These are phyloP conservation scores for Falco rusticolus DNA, from an alignment of 2,797 vertebrate species.

Conservation along the genomic window DNA sequence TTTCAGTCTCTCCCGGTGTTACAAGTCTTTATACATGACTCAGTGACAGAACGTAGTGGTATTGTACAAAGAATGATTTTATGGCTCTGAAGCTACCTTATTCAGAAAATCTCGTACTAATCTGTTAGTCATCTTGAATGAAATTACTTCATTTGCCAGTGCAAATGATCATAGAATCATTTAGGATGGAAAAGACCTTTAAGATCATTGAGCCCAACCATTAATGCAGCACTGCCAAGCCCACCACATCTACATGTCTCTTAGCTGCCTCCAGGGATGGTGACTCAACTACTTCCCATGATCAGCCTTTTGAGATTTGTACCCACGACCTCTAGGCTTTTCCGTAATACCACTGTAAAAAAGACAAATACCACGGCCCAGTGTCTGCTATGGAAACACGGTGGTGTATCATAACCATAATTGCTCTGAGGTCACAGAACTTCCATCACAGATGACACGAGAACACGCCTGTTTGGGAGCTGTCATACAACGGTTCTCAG, in stretches of 20 bases:
- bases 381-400: constrained; percentile 1
- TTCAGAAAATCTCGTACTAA: constrained; percentile 30
- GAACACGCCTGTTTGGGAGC: not conserved
- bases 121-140: constrained; percentile 22
- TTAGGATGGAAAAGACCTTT: not conserved
- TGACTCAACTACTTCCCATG: not conserved
- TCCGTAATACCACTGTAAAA: constrained; percentile 3
- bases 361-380: not conserved
- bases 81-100: not conserved
- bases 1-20: not conserved
- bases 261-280: not conserved
- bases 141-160: constrained; percentile 41
- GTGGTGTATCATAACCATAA: not conserved
- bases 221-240: not conserved
- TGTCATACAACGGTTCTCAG: not conserved
- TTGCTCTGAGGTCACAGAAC: not conserved
- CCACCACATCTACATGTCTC: not conserved
- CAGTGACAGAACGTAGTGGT: not conserved
- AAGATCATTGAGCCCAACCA: not conserved
- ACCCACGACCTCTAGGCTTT: constrained; percentile 3
- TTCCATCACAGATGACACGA: not conserved
- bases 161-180: not conserved
- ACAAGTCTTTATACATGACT: not conserved
- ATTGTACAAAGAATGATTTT: not conserved
- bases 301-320: constrained; percentile 20